These are phyloP conservation scores for Megaceryle alcyon DNA, from an alignment of 2,797 vertebrate genomes.

Conservation along the genomic window DNA sequence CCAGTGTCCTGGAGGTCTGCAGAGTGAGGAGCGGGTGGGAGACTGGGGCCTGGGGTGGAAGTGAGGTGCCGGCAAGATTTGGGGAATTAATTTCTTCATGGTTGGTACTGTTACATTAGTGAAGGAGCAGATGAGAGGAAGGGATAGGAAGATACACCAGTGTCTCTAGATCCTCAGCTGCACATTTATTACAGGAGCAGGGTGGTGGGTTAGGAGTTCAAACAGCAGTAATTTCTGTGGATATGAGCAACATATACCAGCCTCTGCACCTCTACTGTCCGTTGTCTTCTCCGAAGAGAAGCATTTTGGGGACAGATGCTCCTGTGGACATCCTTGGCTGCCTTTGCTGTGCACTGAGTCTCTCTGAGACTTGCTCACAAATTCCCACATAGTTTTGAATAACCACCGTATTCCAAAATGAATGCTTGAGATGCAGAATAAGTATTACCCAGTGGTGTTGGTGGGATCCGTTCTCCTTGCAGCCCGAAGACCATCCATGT, in stretches of 20 bases:
- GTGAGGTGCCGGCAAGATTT: neutral
- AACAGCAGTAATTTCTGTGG: neutral
- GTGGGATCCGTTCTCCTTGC: neutral
- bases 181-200: neutral
- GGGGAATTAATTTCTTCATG: accelerated
- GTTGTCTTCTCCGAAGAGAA: neutral
- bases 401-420: neutral
- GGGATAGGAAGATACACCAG: neutral
- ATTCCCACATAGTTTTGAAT: neutral
- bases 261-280: neutral
- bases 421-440: neutral
- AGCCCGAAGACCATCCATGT: accelerated
- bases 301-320: neutral
- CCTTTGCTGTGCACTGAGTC: neutral
- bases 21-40: neutral
- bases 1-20: accelerated
- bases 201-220: neutral
- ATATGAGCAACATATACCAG: neutral
- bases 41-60: neutral
- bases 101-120: neutral
- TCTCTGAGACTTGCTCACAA: neutral
- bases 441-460: neutral
- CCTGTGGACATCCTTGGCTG: neutral
- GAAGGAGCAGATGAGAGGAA: neutral
- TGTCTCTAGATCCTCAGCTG: neutral